Evolutionary conservation across 1,140 invertebrate species (phyloP).

Genomic region (Triops cancriformis): DNA sequence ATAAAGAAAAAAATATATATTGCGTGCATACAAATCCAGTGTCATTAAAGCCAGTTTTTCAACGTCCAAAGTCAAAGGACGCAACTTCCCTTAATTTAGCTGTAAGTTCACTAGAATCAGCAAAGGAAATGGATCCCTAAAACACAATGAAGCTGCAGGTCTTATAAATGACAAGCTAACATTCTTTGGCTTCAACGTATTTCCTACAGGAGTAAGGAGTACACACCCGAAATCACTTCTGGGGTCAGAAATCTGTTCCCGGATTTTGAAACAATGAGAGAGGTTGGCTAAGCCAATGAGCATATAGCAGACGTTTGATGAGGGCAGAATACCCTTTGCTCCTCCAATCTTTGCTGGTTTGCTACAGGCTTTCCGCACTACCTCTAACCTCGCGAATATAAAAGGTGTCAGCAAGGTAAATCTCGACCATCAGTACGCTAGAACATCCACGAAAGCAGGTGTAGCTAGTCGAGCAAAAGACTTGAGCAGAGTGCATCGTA

Average conservation of each 20-base stretch:
- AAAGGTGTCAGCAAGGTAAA: not conserved
- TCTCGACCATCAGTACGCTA: not conserved
- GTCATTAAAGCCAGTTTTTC: too few relatives aligned
- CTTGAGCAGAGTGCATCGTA: not conserved
- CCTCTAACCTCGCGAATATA: constrained; percentile 9
- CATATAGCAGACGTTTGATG: not conserved
- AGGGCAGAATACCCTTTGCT: not conserved
- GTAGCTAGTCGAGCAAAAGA: not conserved
- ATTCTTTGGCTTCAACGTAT: too few relatives aligned
- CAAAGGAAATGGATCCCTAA: too few relatives aligned
- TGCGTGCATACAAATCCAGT: too few relatives aligned
- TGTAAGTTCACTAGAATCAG: too few relatives aligned
- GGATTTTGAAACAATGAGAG: not conserved
- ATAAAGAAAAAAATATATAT: too few relatives aligned
- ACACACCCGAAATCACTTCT: not conserved
- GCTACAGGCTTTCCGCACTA: not conserved
- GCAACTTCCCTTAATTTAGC: too few relatives aligned
- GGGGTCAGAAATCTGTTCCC: not conserved
- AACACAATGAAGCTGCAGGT: too few relatives aligned
- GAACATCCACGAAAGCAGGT: not conserved
- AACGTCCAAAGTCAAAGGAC: too few relatives aligned
- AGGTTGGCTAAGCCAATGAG: not conserved
- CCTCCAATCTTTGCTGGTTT: not conserved
- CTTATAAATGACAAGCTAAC: too few relatives aligned
- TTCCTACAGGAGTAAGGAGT: not conserved